phyloP scores from a whole-genome alignment of 35 echinoderm and acorn worm genomes.

The Stichopus chloronotus region DNA sequence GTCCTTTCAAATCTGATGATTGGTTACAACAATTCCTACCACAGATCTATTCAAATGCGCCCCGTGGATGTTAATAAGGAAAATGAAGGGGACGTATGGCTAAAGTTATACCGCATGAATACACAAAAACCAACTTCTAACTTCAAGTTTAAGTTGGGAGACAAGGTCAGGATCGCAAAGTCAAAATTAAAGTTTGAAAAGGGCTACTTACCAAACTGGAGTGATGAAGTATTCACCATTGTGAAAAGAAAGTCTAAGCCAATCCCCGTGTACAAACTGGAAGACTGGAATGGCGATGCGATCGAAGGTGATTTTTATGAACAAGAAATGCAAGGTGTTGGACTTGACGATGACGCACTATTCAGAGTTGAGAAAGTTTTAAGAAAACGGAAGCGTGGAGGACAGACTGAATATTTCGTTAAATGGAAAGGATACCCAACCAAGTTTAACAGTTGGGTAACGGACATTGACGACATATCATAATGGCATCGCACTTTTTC shows the following conservation, averaged over 20 bases:
- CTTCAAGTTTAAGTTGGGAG: neutral
- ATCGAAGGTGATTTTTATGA: conserved; percentile 68
- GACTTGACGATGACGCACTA: neutral
- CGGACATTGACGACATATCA: conserved; percentile 33
- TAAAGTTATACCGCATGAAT: neutral
- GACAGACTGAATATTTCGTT: conserved; percentile 66
- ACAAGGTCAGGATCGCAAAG: neutral
- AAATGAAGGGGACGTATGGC: neutral
- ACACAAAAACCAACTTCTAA: neutral
- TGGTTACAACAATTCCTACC: conserved; percentile 3
- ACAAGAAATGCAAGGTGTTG: conserved; percentile 54
- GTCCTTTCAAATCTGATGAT: neutral
- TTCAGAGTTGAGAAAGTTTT: conserved; percentile 57
- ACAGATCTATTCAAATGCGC: conserved; percentile 22
- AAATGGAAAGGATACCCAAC: conserved; percentile 60
- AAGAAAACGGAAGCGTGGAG: conserved; percentile 27
- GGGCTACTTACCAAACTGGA: conserved; percentile 64
- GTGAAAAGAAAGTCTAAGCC: conserved; percentile 2
- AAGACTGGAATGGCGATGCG: conserved; percentile 54
- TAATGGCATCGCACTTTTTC: conserved; percentile 68
- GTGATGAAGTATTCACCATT: conserved; percentile 60
- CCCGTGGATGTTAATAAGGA: no score
- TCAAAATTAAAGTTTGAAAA: conserved; percentile 52
- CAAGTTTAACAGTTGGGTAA: conserved; percentile 72
- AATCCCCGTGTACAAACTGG: conserved; percentile 57